Evolutionary conservation across 2,888 invertebrate genomes (phyloP).

Genomic region (Chloroclysta siterata): DNA sequence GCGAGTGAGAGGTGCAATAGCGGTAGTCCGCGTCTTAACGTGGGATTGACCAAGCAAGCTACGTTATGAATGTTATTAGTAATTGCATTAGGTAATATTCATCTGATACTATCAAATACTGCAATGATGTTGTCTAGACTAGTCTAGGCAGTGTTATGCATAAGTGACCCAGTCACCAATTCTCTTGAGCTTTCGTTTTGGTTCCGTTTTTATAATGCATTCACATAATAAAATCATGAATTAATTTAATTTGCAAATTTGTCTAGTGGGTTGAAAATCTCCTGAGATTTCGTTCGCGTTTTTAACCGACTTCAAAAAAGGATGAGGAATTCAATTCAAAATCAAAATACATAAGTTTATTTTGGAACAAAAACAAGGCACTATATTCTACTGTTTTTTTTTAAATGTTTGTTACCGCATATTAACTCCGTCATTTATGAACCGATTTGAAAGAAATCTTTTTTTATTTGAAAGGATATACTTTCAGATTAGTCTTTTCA

Average conservation of each 20-base stretch:
- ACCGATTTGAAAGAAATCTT: too few relatives aligned
- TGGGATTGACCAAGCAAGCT: too few relatives aligned
- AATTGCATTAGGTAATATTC: slow-evolving; percentile 6
- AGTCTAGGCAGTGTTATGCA: slow-evolving; percentile 16
- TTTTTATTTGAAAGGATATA: too few relatives aligned
- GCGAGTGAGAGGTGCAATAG: too few relatives aligned
- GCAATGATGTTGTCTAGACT: slow-evolving; percentile 21
- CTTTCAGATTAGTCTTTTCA: too few relatives aligned
- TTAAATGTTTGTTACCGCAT: too few relatives aligned
- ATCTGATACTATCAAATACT: slow-evolving; percentile 19
- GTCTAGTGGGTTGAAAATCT: neutral
- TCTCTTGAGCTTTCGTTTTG: neutral
- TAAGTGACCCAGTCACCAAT: slow-evolving; percentile 12
- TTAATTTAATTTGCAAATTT: neutral
- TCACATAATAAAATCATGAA: neutral
- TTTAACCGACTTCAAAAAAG: neutral
- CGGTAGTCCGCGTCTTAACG: too few relatives aligned
- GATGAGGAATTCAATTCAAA: too few relatives aligned
- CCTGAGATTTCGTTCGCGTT: neutral
- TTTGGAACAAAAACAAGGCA: too few relatives aligned
- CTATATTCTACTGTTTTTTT: too few relatives aligned
- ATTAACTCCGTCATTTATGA: too few relatives aligned
- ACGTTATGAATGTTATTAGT: neutral
- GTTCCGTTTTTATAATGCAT: neutral
- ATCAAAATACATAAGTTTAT: too few relatives aligned